phyloP scores from a whole-genome alignment of 2,113 vertebrate species.

The Cyprinodon tularosa region DNA sequence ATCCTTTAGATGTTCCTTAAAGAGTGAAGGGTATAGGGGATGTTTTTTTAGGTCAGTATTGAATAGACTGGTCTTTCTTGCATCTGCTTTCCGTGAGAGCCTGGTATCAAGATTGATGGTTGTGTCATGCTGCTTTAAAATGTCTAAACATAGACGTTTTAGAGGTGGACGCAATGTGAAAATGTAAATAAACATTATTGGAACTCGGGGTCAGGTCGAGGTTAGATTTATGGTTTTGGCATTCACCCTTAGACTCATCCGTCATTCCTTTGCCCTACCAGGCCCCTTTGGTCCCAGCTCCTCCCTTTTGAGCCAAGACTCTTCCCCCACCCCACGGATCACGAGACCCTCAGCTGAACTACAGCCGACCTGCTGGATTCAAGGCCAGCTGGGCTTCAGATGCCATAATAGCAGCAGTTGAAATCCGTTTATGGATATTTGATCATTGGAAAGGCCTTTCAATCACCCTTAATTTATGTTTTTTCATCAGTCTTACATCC shows the following conservation, averaged over 20 bases:
- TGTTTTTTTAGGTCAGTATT: slow-evolving; percentile 54
- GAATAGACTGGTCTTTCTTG: slow-evolving; percentile 61
- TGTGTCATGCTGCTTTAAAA: slow-evolving; percentile 68
- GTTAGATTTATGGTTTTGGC: slow-evolving; percentile 87
- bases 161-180: slow-evolving; percentile 80
- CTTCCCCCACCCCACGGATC: slow-evolving; percentile 71
- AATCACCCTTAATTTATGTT: slow-evolving; percentile 26
- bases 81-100: slow-evolving; percentile 40
- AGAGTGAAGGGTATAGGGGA: slow-evolving; percentile 51
- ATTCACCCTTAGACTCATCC: slow-evolving; percentile 82
- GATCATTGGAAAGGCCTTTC: slow-evolving; percentile 44
- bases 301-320: slow-evolving; percentile 50
- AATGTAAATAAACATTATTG: slow-evolving; percentile 88
- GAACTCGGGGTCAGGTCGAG: slow-evolving; percentile 80
- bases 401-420: slow-evolving; percentile 79
- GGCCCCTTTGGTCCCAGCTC: slow-evolving; percentile 37
- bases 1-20: slow-evolving; percentile 61
- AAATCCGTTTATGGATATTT: slow-evolving; percentile 69
- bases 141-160: slow-evolving; percentile 78
- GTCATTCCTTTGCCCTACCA: slow-evolving; percentile 81
- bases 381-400: slow-evolving; percentile 88
- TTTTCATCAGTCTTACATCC: slow-evolving; percentile 10
- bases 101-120: slow-evolving; percentile 58
- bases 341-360: slow-evolving; percentile 92
- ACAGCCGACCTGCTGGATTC: slow-evolving; percentile 88